phyloP scores from a whole-genome alignment of 2,797 vertebrate species.

The Hyperoplus lanceolatus region DNA sequence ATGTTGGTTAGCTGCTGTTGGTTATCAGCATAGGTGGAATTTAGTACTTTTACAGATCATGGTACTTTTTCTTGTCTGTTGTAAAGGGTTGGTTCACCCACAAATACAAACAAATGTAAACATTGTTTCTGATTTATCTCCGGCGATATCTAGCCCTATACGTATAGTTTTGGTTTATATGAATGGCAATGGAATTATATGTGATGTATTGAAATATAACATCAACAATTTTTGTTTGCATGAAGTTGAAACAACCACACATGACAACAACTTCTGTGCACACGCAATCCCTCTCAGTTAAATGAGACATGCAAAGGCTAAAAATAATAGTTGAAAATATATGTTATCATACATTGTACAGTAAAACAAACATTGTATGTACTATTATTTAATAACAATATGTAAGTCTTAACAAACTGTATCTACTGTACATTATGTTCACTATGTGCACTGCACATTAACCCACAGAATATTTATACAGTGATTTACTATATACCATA shows the following conservation, averaged over 20 bases:
- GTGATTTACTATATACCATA: background rate
- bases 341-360: background rate
- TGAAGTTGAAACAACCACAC: background rate
- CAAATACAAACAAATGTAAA: slow-evolving; percentile 11
- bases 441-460: background rate
- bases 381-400: background rate
- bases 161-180: slow-evolving; percentile 8
- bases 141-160: background rate
- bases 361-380: background rate
- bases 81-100: slow-evolving; percentile 36
- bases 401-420: background rate
- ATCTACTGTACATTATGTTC: background rate
- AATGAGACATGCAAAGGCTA: background rate
- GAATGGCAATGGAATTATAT: background rate
- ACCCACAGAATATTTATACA: background rate
- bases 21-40: slow-evolving; percentile 48
- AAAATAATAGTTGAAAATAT: background rate
- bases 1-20: slow-evolving; percentile 38
- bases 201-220: background rate
- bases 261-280: background rate
- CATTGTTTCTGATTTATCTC: slow-evolving; percentile 2
- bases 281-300: too few species aligned
- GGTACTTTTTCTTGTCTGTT: slow-evolving; percentile 34
- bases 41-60: slow-evolving; percentile 50
- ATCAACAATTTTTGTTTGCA: background rate